Base-by-base conservation (phyloP, 1,140 invertebrate genomes). In the Spodoptera frugiperda region DNA sequence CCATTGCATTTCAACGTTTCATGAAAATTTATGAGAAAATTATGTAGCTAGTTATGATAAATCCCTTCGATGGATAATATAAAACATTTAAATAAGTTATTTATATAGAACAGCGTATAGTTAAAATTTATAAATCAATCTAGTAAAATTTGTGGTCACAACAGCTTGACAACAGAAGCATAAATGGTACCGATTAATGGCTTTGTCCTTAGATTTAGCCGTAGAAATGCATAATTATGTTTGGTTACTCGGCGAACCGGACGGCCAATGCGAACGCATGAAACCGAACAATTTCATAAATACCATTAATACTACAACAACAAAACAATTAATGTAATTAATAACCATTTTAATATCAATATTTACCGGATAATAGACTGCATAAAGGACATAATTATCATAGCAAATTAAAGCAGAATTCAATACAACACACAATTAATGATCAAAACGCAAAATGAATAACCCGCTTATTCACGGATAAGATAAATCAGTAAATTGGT, bases 401-500 rank as follows among this genome's bases (percentile, higher is more conserved):
- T 19, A 44, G 14, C 17, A 11, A 54, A 54, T 54, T 54, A 12
- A 54, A 54, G 19, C 17, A 54, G 19, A 14, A 57, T 30, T 25
- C 3, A 30, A 57, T 25, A 30, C 54, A 14, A 12, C 44, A 30
- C 44, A 30, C 54, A 14, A 12, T 63, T 61, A 44, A 63, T 44
- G 59, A 44, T 33, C 15, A 44, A 44, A 63, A 61, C 30, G 15
- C 44, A 39, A 39, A 39, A 39, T 39, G 5, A 39, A 63, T 17
- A 17, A 39, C 33, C 33, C 2, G 54, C 25, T 9, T 44, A 33
- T 15, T 63, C 33, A 44, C 44, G 33, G 33, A 21, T 67, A 14
- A 61, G 11, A 67, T 63, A 63, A 25, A 63, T 67, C 10, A 67
- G 63, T 46, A 67, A 67, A 49, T 49, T 44, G n/a, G 17, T 17